A percentile compares a stretch with the other conserved stretches of the same genome.
phyloP scores from a whole-genome alignment of 1,140 invertebrate species.

The Physella acuta region DNA sequence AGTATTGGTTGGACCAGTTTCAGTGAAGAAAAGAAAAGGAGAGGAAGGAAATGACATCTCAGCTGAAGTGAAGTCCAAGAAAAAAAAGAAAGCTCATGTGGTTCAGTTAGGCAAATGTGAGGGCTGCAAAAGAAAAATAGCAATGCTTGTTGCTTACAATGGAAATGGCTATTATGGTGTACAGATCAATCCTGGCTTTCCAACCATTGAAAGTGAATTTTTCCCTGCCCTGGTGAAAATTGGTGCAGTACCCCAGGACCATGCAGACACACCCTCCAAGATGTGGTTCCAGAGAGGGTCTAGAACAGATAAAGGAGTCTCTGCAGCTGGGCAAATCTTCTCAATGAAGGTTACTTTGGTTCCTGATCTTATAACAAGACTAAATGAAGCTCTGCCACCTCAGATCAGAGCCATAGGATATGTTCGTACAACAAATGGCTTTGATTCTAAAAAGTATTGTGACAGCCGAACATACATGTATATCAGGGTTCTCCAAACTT shows the following conservation, averaged over 20 bases:
- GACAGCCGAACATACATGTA: slow-evolving; percentile 90
- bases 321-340: slow-evolving; percentile 88
- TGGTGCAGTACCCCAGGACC: slow-evolving; percentile 58
- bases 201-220: slow-evolving; percentile 89
- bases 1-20: no score
- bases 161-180: slow-evolving; percentile 92
- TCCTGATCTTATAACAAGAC: slow-evolving; percentile 65
- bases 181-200: slow-evolving; percentile 79
- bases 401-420: slow-evolving; percentile 83
- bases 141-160: slow-evolving; percentile 82
- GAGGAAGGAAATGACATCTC: no score
- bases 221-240: slow-evolving; percentile 78
- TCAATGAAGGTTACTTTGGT: slow-evolving; percentile 83
- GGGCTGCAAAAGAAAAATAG: slow-evolving; percentile 71
- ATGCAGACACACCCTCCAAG: slow-evolving; percentile 40
- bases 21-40: no score
- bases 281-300: slow-evolving; percentile 87
- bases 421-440: slow-evolving; percentile 85
- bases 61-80: no score
- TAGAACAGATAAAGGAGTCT: slow-evolving; percentile 94
- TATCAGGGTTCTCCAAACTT: no score
- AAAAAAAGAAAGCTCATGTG: no score
- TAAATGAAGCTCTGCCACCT: slow-evolving; percentile 82
- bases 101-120: slow-evolving; percentile 16
- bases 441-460: slow-evolving; percentile 89